Conservation (phyloP, 23 tunicate species). For the Styela clava region DNA sequence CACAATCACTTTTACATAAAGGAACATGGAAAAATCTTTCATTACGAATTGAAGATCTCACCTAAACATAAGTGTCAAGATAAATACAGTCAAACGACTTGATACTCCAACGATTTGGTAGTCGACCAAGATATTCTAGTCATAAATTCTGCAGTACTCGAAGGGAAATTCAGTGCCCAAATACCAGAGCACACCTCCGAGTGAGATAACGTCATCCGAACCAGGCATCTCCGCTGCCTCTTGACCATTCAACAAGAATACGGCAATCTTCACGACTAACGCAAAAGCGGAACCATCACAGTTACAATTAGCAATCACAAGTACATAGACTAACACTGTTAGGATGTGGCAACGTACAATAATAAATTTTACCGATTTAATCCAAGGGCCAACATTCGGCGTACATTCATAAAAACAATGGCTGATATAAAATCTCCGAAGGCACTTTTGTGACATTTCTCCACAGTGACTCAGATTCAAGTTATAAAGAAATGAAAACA, state of each 20-base stretch:
- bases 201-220: too few species aligned
- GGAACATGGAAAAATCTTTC: slow-evolving; percentile 64
- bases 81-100: neutral
- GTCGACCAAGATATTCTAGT: neutral
- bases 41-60: slow-evolving; percentile 40
- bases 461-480: slow-evolving; percentile 69
- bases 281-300: too few species aligned
- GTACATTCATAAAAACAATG: slow-evolving; percentile 89
- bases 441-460: slow-evolving; percentile 53
- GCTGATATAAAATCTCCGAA: slow-evolving; percentile 27
- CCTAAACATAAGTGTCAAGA: slow-evolving; percentile 15
- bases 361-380: slow-evolving; percentile 31
- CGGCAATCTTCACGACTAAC: too few species aligned
- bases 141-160: neutral
- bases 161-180: too few species aligned
- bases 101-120: neutral
- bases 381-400: slow-evolving; percentile 80
- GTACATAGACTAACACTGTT: too few species aligned
- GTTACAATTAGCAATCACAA: too few species aligned
- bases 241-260: too few species aligned
- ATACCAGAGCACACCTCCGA: neutral
- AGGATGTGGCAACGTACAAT: too few species aligned
- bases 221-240: too few species aligned
- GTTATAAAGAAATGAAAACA: slow-evolving; percentile 27
- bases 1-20: slow-evolving; percentile 60